phyloP scores from a whole-genome alignment of 1,140 invertebrate species.

The Musca domestica region DNA sequence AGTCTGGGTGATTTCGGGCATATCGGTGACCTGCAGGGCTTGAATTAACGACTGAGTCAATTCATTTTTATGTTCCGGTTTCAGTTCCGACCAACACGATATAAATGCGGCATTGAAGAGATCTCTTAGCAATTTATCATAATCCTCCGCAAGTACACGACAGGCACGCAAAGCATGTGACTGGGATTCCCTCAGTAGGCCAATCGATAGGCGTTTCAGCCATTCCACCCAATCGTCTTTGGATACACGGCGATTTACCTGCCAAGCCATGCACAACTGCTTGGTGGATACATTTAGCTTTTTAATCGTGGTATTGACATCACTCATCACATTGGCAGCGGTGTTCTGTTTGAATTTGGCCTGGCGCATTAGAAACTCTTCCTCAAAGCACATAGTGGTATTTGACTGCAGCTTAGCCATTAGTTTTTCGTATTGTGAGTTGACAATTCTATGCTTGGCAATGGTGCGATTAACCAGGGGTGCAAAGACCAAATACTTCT shows the following conservation, averaged over 20 bases:
- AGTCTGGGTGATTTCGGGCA: slow-evolving; percentile 96
- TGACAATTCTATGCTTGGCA: slow-evolving; percentile 76
- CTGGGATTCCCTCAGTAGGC: slow-evolving; percentile 92
- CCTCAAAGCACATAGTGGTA: slow-evolving; percentile 65
- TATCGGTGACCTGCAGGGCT: slow-evolving; percentile 87
- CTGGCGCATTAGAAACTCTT: slow-evolving; percentile 63
- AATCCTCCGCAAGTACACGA: slow-evolving; percentile 87
- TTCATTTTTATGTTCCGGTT: slow-evolving; percentile 77
- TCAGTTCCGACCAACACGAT: slow-evolving; percentile 96
- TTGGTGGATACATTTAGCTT: slow-evolving; percentile 78
- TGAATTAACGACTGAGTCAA: slow-evolving; percentile 84
- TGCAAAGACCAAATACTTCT: slow-evolving; percentile 90
- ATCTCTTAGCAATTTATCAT: slow-evolving; percentile 89
- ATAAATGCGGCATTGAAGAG: slow-evolving; percentile 99
- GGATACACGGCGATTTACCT: slow-evolving; percentile 83
- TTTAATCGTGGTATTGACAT: slow-evolving; percentile 68
- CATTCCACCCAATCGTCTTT: slow-evolving; percentile 99
- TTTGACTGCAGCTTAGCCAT: slow-evolving; percentile 69
- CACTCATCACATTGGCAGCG: slow-evolving; percentile 46
- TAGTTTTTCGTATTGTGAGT: slow-evolving; percentile 78
- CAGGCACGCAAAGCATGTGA: slow-evolving; percentile 91
- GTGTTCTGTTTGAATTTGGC: slow-evolving; percentile 59
- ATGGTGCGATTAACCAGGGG: slow-evolving; percentile 85
- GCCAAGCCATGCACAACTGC: slow-evolving; percentile 86
- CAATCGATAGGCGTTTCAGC: slow-evolving; percentile 86